Evolutionary conservation across 2,888 invertebrate genomes (phyloP).

Genomic region (Megastigmus dorsalis): DNA sequence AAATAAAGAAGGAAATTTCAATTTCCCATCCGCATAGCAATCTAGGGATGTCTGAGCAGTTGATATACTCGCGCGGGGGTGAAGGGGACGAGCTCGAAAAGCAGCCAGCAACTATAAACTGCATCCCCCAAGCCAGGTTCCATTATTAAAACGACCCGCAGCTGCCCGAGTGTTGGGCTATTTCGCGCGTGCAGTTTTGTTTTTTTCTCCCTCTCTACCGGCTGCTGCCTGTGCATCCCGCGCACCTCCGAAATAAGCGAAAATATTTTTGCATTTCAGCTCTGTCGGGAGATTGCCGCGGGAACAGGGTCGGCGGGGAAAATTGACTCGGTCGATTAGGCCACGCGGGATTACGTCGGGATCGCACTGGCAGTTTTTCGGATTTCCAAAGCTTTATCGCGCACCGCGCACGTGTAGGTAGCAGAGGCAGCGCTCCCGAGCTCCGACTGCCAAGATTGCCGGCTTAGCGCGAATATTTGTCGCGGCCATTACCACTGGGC

Average conservation of each 20-base stretch:
- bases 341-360: conserved; percentile 22
- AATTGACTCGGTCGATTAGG: conserved; percentile 46
- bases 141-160: conserved; percentile 31
- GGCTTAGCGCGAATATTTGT: conserved; percentile 42
- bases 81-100: too few species aligned
- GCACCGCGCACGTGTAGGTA: conserved; percentile 37
- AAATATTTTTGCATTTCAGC: conserved; percentile 45
- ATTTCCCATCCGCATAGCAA: too few species aligned
- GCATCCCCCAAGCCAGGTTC: too few species aligned
- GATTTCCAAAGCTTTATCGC: conserved; percentile 46
- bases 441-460: conserved; percentile 31
- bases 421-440: too few species aligned
- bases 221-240: not conserved
- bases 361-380: conserved; percentile 36
- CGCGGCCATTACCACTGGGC: conserved; percentile 16
- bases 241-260: conserved; percentile 13
- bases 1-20: too few species aligned
- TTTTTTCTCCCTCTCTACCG: not conserved
- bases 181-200: too few species aligned
- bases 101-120: too few species aligned
- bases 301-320: conserved; percentile 27
- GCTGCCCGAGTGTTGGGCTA: conserved; percentile 18
- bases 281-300: conserved; percentile 6
- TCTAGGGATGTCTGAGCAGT: too few species aligned
- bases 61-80: too few species aligned